phyloP scores from a whole-genome alignment of 1,140 invertebrate species.

The Drosophila takahashii region DNA sequence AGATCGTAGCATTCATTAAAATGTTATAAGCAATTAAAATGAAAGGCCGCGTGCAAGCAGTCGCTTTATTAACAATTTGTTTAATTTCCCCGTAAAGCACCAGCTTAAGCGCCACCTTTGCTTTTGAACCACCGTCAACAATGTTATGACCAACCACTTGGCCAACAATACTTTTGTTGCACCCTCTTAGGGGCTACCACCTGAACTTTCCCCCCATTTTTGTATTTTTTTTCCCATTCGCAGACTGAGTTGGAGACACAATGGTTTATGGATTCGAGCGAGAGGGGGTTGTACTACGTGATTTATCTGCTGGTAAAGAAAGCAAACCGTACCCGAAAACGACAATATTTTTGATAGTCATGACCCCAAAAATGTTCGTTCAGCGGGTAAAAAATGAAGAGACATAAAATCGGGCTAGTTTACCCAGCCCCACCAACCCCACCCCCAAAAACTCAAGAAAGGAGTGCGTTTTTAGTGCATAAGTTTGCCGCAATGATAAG shows the following conservation, averaged over 20 bases:
- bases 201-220: slow-evolving; percentile 4
- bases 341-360: slow-evolving; percentile 79
- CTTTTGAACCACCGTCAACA: background rate
- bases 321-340: slow-evolving; percentile 12
- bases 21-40: too few species aligned
- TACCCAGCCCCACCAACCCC: background rate
- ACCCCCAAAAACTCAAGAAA: background rate
- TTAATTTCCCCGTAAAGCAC: slow-evolving; percentile 3
- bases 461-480: slow-evolving; percentile 63
- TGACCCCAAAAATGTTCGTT: slow-evolving; percentile 52
- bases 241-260: slow-evolving; percentile 19
- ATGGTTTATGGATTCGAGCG: slow-evolving; percentile 3
- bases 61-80: too few species aligned
- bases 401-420: slow-evolving; percentile 59
- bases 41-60: too few species aligned
- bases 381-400: slow-evolving; percentile 55
- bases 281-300: background rate
- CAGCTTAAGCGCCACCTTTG: background rate
- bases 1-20: too few species aligned
- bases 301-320: slow-evolving; percentile 27
- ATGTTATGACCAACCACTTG: background rate
- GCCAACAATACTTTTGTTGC: slow-evolving; percentile 14
- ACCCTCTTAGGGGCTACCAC: slow-evolving; percentile 35
- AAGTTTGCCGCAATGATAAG: slow-evolving; percentile 71
- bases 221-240: background rate